Evolutionary conservation across 2,113 vertebrate genomes (phyloP), one percentile per base, ranked within the genome.

Genomic region (Limanda limanda): DNA sequence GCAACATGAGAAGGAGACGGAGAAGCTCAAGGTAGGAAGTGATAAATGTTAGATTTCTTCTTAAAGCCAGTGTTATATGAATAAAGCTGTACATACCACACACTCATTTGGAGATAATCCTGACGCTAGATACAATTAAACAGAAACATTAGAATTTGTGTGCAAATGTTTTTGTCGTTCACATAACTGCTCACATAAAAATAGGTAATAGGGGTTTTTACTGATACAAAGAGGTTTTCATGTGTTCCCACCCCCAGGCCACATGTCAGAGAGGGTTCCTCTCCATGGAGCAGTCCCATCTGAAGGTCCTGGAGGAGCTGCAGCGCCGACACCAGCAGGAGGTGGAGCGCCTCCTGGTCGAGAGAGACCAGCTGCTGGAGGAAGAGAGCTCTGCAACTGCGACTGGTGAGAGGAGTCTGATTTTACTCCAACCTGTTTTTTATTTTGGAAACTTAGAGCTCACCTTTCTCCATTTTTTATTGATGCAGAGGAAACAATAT

Each of bases 361-460:
- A 94, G 48, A 88, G 83, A 67, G 92, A 94, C 79, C 71, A 68
- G 9, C 88, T 94, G 64, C 86, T 95, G 84, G 88, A 92, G 65
- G 94, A 95, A 83, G 93, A 95, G 74, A 86, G 89, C 1, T 71
- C 88, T 1, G 93, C 92, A 0, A 94, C 93, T 0, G 88, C 81
- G 1, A 91, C 84, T 0, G 94, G 94, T 94, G 54, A 82, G 82
- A 57, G 20, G 51, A 54, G 8, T 54, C 15, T 56, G n/a, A 18
- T 17, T 6, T 17, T 23, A 15, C 24, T 6, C 11, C 56, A 6
- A 25, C 3, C 24, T 6, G 24, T 1, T 8, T 27, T 25, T 25
- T 27, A 27, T 24, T 56, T 24, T 2, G 7, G 9, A 21, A 54
- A 54, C 21, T 31, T 1, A 48, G 18, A 48, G 18, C 14, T 17